A percentile compares a stretch with the other conserved stretches of the same genome.
Evolutionary conservation across 2,113 vertebrate genomes (phyloP).

Genomic region (Nothoprocta perdicaria): DNA sequence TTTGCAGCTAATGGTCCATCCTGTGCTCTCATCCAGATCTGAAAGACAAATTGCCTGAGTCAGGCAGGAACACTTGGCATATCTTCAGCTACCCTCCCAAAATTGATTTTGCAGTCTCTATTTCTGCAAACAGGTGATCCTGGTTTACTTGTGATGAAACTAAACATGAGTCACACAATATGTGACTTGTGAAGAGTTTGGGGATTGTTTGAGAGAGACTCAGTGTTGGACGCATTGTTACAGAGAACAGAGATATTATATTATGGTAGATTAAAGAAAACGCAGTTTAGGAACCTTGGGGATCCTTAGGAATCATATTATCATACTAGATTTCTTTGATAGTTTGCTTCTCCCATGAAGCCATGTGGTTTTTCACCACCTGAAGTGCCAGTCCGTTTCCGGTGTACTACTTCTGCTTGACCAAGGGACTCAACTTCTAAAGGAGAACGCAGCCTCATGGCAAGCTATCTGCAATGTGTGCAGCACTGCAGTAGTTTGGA

Average conservation of each 20-base stretch:
- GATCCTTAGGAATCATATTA: neutral
- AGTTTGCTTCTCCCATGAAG: neutral
- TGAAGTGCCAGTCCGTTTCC: neutral
- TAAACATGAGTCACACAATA: accelerated
- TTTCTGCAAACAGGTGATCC: neutral
- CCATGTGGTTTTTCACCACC: neutral
- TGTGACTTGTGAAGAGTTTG: neutral
- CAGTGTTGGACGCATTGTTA: neutral
- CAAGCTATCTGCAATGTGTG: neutral
- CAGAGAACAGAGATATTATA: neutral
- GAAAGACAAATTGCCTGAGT: neutral
- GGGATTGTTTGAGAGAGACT: neutral
- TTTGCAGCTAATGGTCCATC: neutral
- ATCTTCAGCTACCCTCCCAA: neutral
- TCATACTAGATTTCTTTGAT: neutral
- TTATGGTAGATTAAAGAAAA: neutral
- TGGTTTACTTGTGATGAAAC: neutral
- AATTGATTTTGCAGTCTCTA: neutral
- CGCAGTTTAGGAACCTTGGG: neutral
- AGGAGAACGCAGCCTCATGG: accelerated
- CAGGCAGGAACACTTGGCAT: neutral
- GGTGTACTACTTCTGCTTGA: accelerated
- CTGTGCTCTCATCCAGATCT: neutral
- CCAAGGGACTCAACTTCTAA: neutral
- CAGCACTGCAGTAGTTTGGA: neutral